These are phyloP conservation scores for Halocynthia roretzi DNA, from an alignment of 23 tunicate species.

Conservation along the genomic window DNA sequence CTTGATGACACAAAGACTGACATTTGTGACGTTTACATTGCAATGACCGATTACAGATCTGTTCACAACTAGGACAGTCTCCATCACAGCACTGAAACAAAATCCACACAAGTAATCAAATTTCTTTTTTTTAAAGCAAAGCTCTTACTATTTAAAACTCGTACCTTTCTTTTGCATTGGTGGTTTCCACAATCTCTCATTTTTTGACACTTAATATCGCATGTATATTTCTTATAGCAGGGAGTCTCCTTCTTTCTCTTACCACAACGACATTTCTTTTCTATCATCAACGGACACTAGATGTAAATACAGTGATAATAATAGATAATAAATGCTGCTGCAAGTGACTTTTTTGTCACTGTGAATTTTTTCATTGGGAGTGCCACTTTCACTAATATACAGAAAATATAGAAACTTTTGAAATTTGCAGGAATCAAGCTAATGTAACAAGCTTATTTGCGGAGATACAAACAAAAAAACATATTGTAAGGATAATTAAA, in stretches of 20 bases:
- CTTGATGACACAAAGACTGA: conserved; percentile 71
- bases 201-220: conserved; percentile 61
- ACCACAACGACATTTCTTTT: conserved; percentile 76
- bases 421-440: too few species aligned
- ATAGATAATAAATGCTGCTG: too few species aligned
- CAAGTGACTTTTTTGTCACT: too few species aligned
- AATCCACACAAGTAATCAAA: too few species aligned
- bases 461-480: too few species aligned
- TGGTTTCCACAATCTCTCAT: conserved; percentile 66
- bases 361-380: too few species aligned
- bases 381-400: too few species aligned
- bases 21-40: conserved; percentile 88
- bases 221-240: conserved; percentile 54
- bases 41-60: conserved; percentile 40
- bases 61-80: conserved; percentile 81
- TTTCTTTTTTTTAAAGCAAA: too few species aligned
- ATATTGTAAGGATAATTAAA: too few species aligned
- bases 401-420: too few species aligned
- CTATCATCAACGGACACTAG: conserved; percentile 55
- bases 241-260: conserved; percentile 47
- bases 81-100: conserved; percentile 68
- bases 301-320: too few species aligned
- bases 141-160: neutral
- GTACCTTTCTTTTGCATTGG: conserved; percentile 73
- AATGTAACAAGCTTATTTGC: too few species aligned